Conservation (phyloP, 2,113 vertebrate species). For the Semicossyphus pulcher region DNA sequence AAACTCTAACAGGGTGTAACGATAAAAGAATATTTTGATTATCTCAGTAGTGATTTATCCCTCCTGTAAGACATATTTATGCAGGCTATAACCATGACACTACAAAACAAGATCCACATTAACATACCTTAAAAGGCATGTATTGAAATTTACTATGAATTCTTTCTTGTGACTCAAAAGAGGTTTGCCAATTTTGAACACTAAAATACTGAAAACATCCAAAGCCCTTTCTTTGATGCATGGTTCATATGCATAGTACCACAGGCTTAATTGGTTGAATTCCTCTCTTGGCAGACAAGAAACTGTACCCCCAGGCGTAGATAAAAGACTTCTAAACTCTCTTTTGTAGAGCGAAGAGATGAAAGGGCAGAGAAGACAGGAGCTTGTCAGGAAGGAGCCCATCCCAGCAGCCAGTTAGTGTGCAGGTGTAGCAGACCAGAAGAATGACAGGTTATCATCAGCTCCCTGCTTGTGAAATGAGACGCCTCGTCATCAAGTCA, state of each 20-base stretch:
- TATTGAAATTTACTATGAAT: slow-evolving; percentile 8
- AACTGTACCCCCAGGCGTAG: slow-evolving; percentile 76
- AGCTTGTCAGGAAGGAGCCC: slow-evolving; percentile 77
- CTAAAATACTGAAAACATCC: slow-evolving; percentile 58
- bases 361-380: slow-evolving; percentile 80
- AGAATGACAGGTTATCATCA: slow-evolving; percentile 79
- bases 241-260: slow-evolving; percentile 65
- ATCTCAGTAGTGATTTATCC: neutral
- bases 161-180: slow-evolving; percentile 22
- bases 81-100: slow-evolving; percentile 16
- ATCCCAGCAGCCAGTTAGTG: slow-evolving; percentile 72
- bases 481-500: slow-evolving; percentile 66
- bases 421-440: slow-evolving; percentile 76
- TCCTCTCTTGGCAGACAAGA: slow-evolving; percentile 67
- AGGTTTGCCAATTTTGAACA: slow-evolving; percentile 61
- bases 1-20: neutral
- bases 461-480: slow-evolving; percentile 74
- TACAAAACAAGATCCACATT: slow-evolving; percentile 28
- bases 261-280: slow-evolving; percentile 77
- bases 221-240: slow-evolving; percentile 58
- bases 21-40: neutral
- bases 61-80: neutral
- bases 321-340: slow-evolving; percentile 81
- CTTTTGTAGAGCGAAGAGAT: slow-evolving; percentile 80
- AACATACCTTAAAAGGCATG: slow-evolving; percentile 31